Evolutionary conservation across 2,113 vertebrate species (phyloP).

Genomic region (Gallinago media): DNA sequence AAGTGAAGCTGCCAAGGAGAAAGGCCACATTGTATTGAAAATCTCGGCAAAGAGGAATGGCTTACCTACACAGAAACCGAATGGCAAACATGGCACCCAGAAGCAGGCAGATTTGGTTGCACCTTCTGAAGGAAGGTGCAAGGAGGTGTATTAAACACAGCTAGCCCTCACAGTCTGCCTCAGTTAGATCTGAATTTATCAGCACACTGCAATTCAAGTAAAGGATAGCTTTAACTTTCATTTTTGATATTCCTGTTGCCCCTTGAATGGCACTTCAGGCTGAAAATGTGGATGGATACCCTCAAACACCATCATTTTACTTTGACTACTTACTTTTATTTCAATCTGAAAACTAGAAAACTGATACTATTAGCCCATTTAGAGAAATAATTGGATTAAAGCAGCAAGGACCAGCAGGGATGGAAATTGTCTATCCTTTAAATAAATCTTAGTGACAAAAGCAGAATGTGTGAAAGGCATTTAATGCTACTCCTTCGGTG

Average conservation of each 20-base stretch:
- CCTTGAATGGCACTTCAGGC: background rate
- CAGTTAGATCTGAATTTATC: background rate
- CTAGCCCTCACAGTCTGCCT: background rate
- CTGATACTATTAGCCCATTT: conserved; percentile 11
- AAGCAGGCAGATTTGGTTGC: background rate
- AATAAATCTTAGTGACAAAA: conserved; percentile 20
- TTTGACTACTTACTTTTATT: background rate
- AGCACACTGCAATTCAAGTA: background rate
- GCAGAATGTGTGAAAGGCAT: background rate
- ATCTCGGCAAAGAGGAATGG: background rate
- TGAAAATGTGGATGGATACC: background rate
- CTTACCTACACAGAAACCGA: background rate
- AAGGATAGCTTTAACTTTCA: background rate
- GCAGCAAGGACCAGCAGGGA: background rate
- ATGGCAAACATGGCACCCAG: background rate
- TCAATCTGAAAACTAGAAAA: conserved; percentile 28
- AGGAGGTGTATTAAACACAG: background rate
- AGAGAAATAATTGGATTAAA: conserved; percentile 44
- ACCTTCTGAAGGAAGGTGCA: background rate
- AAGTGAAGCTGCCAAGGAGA: background rate
- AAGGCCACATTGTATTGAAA: background rate
- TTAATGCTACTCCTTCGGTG: background rate
- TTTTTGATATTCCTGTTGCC: background rate
- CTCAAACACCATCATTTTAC: background rate
- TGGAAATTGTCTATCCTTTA: background rate